Percentiles rank a stretch among this genome's conserved stretches.
These are phyloP conservation scores for Suncus etruscus DNA, from an alignment of 2,113 vertebrate species.

Conservation along the genomic window DNA sequence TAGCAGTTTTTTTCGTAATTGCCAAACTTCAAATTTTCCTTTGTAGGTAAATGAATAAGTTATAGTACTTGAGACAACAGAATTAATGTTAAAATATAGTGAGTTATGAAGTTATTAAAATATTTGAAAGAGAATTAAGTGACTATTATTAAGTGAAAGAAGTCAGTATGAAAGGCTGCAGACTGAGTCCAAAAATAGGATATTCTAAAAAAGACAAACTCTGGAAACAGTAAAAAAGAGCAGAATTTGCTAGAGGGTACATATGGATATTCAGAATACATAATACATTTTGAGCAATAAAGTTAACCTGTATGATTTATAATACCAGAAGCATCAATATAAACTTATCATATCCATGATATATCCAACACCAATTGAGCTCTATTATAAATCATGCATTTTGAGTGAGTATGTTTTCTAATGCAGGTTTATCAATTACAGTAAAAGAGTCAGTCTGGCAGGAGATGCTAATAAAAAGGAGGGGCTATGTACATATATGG, in stretches of 20 bases:
- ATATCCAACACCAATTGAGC: background rate
- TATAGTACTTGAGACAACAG: background rate
- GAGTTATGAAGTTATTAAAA: background rate
- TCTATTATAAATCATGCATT: background rate
- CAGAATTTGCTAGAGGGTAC: background rate
- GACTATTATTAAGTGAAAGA: background rate
- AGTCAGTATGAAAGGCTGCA: background rate
- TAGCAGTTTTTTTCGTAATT: background rate
- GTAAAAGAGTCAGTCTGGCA: background rate
- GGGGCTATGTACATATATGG: background rate
- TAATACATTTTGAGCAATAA: background rate
- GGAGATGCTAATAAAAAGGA: background rate
- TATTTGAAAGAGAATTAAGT: background rate
- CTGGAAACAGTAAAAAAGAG: background rate
- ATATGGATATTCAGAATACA: background rate
- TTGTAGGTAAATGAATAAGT: background rate
- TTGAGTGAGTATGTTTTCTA: background rate
- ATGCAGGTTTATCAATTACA: background rate
- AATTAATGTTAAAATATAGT: conserved; percentile 11
- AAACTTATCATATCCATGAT: background rate
- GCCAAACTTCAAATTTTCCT: background rate
- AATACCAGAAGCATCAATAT: background rate
- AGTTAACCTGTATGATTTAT: background rate
- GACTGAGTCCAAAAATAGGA: background rate
- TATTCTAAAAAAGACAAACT: background rate